phyloP scores from a whole-genome alignment of 2,888 invertebrate genomes.

The Neocrepidodera transversa region DNA sequence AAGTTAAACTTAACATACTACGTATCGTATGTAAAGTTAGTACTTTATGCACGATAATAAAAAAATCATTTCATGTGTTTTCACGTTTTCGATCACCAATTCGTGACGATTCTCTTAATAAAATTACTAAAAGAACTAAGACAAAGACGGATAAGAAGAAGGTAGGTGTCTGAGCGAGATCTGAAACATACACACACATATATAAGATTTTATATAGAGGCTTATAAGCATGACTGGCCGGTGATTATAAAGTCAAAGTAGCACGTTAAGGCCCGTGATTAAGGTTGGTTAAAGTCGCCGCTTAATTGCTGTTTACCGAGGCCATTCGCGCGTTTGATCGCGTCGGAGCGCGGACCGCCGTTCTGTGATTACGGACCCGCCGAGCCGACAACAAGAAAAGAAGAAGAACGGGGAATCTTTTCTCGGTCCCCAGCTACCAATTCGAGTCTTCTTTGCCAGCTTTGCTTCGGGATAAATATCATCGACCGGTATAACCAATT shows the following conservation, averaged over 20 bases:
- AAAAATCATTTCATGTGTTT: no score
- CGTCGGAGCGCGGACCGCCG: constrained; percentile 56
- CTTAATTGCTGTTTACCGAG: constrained; percentile 62
- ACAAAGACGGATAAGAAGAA: constrained; percentile 9
- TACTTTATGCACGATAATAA: no score
- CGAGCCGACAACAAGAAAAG: no score
- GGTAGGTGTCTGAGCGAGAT: constrained; percentile 20
- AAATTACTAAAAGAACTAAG: constrained; percentile 9
- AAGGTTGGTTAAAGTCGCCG: constrained; percentile 61
- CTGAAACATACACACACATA: constrained; percentile 28
- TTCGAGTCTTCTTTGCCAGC: constrained; percentile 53
- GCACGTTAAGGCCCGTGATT: constrained; percentile 60
- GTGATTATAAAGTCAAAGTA: constrained; percentile 61
- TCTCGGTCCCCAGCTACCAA: constrained; percentile 58
- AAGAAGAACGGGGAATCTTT: no score
- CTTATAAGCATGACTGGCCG: constrained; percentile 56
- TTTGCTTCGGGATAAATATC: constrained; percentile 56
- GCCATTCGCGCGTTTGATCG: constrained; percentile 61
- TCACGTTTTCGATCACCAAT: no score
- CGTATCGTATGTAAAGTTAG: no score
- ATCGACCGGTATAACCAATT: constrained; percentile 49
- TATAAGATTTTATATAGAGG: constrained; percentile 43
- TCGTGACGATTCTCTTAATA: background rate
- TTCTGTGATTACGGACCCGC: constrained; percentile 60
- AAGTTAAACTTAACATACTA: no score